Evolutionary conservation across 2,113 vertebrate genomes (phyloP), one percentile per base, ranked within the genome.

Genomic region (Telmatochromis sp.): DNA sequence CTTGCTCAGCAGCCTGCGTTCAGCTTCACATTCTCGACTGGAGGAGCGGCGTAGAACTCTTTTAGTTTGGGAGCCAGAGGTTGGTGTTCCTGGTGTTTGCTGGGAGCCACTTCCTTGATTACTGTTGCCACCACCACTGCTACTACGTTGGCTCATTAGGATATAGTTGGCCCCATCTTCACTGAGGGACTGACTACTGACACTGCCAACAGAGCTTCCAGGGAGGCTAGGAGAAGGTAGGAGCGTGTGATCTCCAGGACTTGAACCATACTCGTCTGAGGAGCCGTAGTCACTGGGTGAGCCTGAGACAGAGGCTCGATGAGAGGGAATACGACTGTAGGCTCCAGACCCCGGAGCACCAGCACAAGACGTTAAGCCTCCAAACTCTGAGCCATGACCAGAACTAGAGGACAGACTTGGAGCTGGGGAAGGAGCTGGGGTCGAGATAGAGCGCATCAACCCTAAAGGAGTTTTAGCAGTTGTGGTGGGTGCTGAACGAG

Each of bases 181-280:
- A 0, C 93, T 83, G 55, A 94, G 87, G 7, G 95, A 95, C 63
- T 95, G 93, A 82, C 89, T 94, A 80, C 92, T 84, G 9, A 85
- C 54, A 50, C 95, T 96, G 53, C 92, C 92, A 21, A 94, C 63
- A 28, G 95, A 96, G 26, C 92, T 95, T 80, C 93, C 94, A 9
- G 94, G 79, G 37, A 95, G 94, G 60, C 89, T 91, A 1, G 92
- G 90, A 45, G 94, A 93, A 2, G 95, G 91, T 5, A 94, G 92
- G 50, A 94, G 90, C 6, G 95, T 90, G 54, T 95, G 95, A 87
- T 96, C 95, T 21, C 96, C 91, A 6, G 96, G 96, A 91, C 97
- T 97, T 8, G 96, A 97, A 84, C 96, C 96, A 7, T 96, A 97
- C 84, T 97, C 97, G 17, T 97, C 97, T 1, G 97, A 97, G 5